Evolutionary conservation across 2,797 vertebrate species (phyloP), one percentile per base, ranked within the genome.

Genomic region (Chelon labrosus): DNA sequence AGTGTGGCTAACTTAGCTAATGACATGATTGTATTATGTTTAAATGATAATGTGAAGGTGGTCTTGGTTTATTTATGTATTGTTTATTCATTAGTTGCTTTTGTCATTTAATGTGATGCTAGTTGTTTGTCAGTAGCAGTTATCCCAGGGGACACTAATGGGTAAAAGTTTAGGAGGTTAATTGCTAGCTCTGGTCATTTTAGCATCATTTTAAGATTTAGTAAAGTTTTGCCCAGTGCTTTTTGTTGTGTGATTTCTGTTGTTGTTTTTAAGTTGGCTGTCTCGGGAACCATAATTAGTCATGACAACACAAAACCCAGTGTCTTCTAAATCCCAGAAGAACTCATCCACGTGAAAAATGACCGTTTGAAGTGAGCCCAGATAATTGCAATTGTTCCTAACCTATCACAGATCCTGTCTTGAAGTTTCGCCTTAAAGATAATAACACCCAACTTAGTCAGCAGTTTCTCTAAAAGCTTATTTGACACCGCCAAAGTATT

Each of bases 341-440:
- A 67, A 19, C 2, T 57, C 61, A 66, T 73, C 56, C 39, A 41
- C 50, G 51, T 70, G 70, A 72, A 65, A 76, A 82, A 62, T 65
- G 47, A n/a, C 50, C 19, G 66, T 80, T 66, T 82, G 55, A 69
- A 51, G 47, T 69, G 37, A 74, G 59, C 70, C 63, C 51, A 42
- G 69, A 74, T 84, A 75, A 84, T 83, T 77, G 52, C 35, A 65
- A 83, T 88, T 75, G 71, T 83, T 71, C 82, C 69, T 60, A 74
- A 75, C 80, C 70, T 79, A 69, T 77, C 70, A 67, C 77, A 75
- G 79, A 76, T 75, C 65, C 80, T 55, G 74, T 80, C 75, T 85
- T 89, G 79, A 81, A 88, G 91, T 93, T 88, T 86, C 85, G 90
- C 87, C 85, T 74, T 80, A n/a, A 80, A 80, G 69, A 4, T 88